Evolutionary conservation across 2,888 invertebrate species (phyloP).

Genomic region (Poecilobothrus nobilitatus): DNA sequence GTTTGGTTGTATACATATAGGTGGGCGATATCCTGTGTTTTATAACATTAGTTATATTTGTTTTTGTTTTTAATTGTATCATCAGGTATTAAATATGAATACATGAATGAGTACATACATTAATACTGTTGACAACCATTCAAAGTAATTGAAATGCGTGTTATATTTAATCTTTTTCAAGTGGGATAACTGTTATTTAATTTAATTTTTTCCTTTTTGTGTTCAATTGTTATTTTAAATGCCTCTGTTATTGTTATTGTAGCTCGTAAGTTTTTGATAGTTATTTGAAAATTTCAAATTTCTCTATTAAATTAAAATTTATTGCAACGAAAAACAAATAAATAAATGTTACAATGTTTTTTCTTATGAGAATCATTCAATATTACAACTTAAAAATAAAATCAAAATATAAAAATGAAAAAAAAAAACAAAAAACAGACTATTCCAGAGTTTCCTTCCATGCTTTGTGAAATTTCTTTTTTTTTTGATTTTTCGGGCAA

Average conservation of each 20-base stretch:
- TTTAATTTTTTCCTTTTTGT: background rate
- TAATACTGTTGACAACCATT: slow-evolving; percentile 2
- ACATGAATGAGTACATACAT: background rate
- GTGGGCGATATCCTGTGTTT: background rate
- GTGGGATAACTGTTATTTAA: background rate
- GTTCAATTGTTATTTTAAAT: background rate
- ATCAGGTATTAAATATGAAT: no score
- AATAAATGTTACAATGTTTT: background rate
- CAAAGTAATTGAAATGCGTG: background rate
- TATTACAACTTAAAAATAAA: no score
- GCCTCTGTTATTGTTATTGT: background rate
- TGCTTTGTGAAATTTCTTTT: no score
- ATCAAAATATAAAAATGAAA: background rate
- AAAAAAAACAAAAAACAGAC: background rate
- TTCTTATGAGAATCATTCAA: background rate
- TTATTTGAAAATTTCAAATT: background rate
- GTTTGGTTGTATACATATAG: no score
- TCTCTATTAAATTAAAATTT: slow-evolving; percentile 4
- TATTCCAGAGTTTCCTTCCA: background rate
- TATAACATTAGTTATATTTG: no score
- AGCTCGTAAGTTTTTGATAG: background rate
- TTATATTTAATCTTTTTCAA: background rate
- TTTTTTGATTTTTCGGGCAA: no score
- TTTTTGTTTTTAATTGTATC: no score
- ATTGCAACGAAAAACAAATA: background rate